phyloP scores from a whole-genome alignment of 2,888 invertebrate species.

The Drosophila rellima region DNA sequence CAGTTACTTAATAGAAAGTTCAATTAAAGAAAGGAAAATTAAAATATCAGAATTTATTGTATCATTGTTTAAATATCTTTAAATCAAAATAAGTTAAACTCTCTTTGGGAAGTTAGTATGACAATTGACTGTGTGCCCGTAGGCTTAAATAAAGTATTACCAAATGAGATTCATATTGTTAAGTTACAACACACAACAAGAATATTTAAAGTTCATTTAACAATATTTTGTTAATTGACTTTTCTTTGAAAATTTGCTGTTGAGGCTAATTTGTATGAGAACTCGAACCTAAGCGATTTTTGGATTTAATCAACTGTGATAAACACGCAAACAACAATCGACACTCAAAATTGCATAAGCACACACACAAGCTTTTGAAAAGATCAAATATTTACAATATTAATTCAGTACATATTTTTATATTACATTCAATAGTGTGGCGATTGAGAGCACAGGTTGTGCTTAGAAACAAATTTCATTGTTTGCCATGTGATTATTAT shows the following conservation, averaged over 20 bases:
- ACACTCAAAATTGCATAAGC: constrained; percentile 10
- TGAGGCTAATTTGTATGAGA: background rate
- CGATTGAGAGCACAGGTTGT: background rate
- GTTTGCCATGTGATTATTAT: constrained; percentile 67
- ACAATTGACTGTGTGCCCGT: no score
- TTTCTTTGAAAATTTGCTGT: background rate
- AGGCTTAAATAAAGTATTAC: no score
- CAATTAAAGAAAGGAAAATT: no score
- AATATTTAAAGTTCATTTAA: no score
- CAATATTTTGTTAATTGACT: background rate
- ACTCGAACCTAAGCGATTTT: constrained; percentile 7
- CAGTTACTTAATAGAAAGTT: no score
- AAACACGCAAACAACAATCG: constrained; percentile 17
- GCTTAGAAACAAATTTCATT: constrained; percentile 39
- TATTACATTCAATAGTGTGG: background rate
- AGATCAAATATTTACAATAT: constrained; percentile 46
- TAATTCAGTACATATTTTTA: constrained; percentile 6
- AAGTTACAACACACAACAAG: no score
- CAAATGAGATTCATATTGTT: no score
- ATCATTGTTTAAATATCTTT: no score
- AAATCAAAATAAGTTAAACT: no score
- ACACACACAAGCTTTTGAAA: constrained; percentile 16
- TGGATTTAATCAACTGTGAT: constrained; percentile 30
- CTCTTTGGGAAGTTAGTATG: no score
- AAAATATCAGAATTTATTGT: no score